Conservation (phyloP, 2,888 invertebrate genomes). For the Plagodis pulveraria region DNA sequence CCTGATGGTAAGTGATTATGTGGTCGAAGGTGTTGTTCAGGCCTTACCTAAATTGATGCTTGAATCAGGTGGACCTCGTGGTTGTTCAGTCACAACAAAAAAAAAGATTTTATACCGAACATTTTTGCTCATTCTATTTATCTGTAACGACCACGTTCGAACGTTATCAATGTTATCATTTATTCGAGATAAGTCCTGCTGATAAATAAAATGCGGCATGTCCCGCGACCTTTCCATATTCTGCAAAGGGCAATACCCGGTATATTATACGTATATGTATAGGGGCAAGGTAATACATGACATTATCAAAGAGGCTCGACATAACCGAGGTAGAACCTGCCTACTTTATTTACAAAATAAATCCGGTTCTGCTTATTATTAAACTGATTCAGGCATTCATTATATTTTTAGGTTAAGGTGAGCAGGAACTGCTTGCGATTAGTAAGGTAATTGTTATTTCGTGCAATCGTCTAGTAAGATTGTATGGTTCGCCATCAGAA, state of each 20-base stretch:
- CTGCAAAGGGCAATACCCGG: conserved; percentile 22
- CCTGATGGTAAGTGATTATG: too few relatives aligned
- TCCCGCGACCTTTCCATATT: conserved; percentile 28
- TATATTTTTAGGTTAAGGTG: too few relatives aligned
- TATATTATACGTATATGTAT: conserved; percentile 9
- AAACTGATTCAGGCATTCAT: too few relatives aligned
- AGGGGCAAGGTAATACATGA: conserved; percentile 3
- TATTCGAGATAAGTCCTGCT: conserved; percentile 30
- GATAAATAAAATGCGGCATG: conserved; percentile 23
- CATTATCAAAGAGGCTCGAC: background rate
- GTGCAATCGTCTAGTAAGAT: conserved; percentile 34
- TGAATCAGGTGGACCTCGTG: background rate
- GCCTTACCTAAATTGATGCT: too few relatives aligned
- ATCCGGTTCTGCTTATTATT: background rate
- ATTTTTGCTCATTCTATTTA: conserved; percentile 4
- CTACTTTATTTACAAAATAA: too few relatives aligned
- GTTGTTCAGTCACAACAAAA: background rate
- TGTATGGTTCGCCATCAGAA: conserved; percentile 30
- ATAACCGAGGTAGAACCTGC: too few relatives aligned
- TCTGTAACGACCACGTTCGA: conserved; percentile 21
- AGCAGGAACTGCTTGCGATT: conserved; percentile 14
- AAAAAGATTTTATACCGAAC: background rate
- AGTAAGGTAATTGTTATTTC: conserved; percentile 31
- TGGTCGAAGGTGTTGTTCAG: too few relatives aligned
- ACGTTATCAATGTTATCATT: conserved; percentile 34